Base-by-base conservation (phyloP, 1,140 invertebrate species). In the Drosophila ercepeae region DNA sequence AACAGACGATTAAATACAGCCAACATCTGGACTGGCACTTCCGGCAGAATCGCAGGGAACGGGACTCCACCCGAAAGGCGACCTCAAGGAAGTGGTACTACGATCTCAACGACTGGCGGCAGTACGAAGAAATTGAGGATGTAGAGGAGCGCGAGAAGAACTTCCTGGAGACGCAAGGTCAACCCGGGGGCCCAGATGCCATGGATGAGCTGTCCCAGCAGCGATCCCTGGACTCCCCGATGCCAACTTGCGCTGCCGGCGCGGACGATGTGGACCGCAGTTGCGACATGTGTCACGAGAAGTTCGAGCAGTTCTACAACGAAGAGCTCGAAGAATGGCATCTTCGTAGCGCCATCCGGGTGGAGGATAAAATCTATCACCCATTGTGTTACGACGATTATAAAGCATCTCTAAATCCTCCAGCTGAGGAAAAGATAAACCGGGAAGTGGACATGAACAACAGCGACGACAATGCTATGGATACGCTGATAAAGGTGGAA, bases 11-110 rank as follows among this genome's bases (percentile, higher is more conserved):
- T 23, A 94, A 95, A 52, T 97, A 99, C 90, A 96, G 96, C 67
- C 96, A 97, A 89, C 98, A 99, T 92, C 93, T 99, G 23, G 98
- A 99, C 92, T 99, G 98, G 98, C 98, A 99, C 92, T 99, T 99
- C 92, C 92, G 98, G 7, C 96, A 97, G 91, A 99, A 99, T 92
- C 92, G 97, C 7, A 93, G 95, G 41, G 97, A 97, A 78, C 95
- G 97, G 59, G 96, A 97, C 78, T 96, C 96, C 0, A 94, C 95
- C 0, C 93, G 96, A 18, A 95, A 97, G 46, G 96, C 97, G 0
- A 95, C 96, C 70, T 96, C 95, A 11, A 92, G 97, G 4, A 94
- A 95, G 57, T 98, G 97, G 96, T 98, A 97, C 91, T 98, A 98
- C 88, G 95, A 97, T 78, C 93, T 97, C 34, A 94, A 95, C 60